Evolutionary conservation across 2,113 vertebrate species (phyloP).

Genomic region (Turdus rufiventris): DNA sequence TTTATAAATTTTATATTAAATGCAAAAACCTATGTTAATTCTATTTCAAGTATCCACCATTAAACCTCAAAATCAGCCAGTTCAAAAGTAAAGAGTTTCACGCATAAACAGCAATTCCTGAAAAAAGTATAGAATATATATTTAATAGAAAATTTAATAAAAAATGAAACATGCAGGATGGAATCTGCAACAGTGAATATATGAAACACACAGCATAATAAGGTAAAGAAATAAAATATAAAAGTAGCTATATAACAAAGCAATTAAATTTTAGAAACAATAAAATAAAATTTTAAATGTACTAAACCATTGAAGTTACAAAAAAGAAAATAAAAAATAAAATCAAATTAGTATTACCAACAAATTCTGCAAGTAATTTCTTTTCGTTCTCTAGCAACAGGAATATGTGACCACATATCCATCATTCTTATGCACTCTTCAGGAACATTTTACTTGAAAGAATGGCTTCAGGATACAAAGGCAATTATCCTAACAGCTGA

Average conservation of each 20-base stretch:
- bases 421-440: not conserved
- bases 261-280: not conserved
- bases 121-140: not conserved
- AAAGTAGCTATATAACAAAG: not conserved
- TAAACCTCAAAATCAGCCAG: not conserved
- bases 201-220: not conserved
- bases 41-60: not conserved
- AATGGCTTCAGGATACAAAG: not conserved
- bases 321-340: not conserved
- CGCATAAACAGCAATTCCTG: not conserved
- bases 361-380: not conserved
- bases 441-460: not conserved
- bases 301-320: not conserved
- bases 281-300: not conserved
- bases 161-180: not conserved
- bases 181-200: not conserved
- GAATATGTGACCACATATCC: not conserved
- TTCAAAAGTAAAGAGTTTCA: not conserved
- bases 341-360: not conserved
- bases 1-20: not conserved
- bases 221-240: not conserved
- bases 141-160: not conserved
- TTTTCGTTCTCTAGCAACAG: fast-evolving
- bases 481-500: not conserved
- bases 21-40: not conserved